Evolutionary conservation across 2,797 vertebrate species (phyloP), one percentile per base, ranked within the genome.

Genomic region (Hyperoplus lanceolatus): DNA sequence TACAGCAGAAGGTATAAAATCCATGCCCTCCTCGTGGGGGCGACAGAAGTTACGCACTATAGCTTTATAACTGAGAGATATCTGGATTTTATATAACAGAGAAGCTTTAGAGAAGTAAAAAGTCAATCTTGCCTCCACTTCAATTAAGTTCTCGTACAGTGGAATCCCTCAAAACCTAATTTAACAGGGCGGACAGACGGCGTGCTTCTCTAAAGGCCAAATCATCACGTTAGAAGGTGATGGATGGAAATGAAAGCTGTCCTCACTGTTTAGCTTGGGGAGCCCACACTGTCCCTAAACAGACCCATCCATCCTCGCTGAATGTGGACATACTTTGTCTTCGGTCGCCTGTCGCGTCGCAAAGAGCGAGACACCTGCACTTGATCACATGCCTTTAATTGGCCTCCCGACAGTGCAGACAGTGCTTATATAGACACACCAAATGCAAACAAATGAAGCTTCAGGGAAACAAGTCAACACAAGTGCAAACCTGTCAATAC

Each of bases 341-440:
- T 71, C 63, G 4, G 46, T 29, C 29, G 70, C 65, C 82, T 87
- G 89, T 82, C 70, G 53, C 29, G 21, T 3, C 16, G 10, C 36
- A 4, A 29, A 55, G 75, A 68, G 71, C 67, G 14, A 29, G 49
- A 74, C 69, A 49, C 64, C 62, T 48, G 75, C 88, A 71, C 76
- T 72, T 79, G 69, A 89, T 90, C 87, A 88, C 64, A 46, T 1
- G 21, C 58, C 45, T 75, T 29, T 87, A 89, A 89, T 79, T 86
- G 78, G 75, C 60, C 69, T 49, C 62, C 57, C 66, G 80, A 85
- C 83, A 82, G 81, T 3, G 41, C 58, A 69, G 58, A 72, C 49
- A 70, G 62, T 64, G 55, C 60, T 36, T 15, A 54, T 7, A 51
- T 0, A 7, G 8, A 46, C 53, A 59, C n/a, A 5, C 3, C 11